Evolutionary conservation across 2,888 invertebrate species (phyloP).

Genomic region (Myopa tessellatipennis): DNA sequence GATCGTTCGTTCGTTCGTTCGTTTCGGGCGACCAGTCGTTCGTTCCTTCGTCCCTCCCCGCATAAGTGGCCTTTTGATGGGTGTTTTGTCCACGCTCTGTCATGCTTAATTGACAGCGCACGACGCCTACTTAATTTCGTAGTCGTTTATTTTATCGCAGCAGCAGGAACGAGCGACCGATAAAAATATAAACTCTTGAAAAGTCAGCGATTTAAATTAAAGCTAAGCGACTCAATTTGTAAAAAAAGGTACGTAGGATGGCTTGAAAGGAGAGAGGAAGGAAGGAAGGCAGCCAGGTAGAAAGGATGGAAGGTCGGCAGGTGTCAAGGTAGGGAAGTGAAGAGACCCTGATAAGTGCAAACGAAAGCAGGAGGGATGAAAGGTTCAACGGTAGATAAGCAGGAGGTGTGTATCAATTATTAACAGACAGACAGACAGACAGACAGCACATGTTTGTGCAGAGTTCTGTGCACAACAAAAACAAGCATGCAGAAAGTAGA

Average conservation of each 20-base stretch:
- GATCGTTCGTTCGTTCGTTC: not conserved
- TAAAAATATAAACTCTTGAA: not conserved
- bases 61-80: not conserved
- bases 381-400: not conserved
- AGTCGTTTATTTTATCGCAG: not conserved
- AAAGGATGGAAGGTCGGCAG: too few species aligned
- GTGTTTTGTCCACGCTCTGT: not conserved
- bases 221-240: slow-evolving; percentile 6
- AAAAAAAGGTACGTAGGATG: not conserved
- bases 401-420: not conserved
- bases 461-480: not conserved
- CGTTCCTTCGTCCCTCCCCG: not conserved
- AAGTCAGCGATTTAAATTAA: slow-evolving; percentile 1
- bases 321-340: too few species aligned
- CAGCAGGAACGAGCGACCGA: not conserved
- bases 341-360: too few species aligned
- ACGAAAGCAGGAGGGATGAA: not conserved
- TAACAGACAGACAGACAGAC: too few species aligned
- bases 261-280: not conserved
- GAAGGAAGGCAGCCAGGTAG: not conserved
- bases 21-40: not conserved
- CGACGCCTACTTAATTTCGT: slow-evolving; percentile 6
- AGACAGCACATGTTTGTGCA: not conserved
- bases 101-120: slow-evolving; percentile 1
- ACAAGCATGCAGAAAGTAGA: too few species aligned